These are phyloP conservation scores for Hippoglossus stenolepis DNA, from an alignment of 2,113 vertebrate genomes.

Conservation along the genomic window DNA sequence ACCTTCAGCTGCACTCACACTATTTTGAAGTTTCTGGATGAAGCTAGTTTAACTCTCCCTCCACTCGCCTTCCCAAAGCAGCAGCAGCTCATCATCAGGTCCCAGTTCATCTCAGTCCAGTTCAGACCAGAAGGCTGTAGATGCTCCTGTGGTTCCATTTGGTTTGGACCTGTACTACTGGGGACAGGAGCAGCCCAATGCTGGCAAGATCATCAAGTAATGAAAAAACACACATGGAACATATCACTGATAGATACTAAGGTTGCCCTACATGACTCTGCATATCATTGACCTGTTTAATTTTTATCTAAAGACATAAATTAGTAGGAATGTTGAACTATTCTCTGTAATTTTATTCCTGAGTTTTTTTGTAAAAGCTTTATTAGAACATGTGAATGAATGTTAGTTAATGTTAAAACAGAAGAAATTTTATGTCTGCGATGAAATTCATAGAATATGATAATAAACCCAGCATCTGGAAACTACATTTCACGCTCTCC, in stretches of 20 bases:
- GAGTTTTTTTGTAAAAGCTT: too few relatives aligned
- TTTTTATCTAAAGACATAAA: too few relatives aligned
- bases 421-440: too few relatives aligned
- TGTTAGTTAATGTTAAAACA: too few relatives aligned
- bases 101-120: constrained; percentile 39
- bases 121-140: constrained; percentile 71
- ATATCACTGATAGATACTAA: background rate
- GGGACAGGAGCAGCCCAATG: constrained; percentile 88
- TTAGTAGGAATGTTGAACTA: too few relatives aligned
- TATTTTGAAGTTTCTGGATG: background rate
- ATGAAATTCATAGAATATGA: too few relatives aligned
- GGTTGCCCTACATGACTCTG: background rate
- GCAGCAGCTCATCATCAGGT: constrained; percentile 38
- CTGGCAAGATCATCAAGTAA: constrained; percentile 91
- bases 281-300: background rate
- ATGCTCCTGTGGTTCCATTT: constrained; percentile 89
- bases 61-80: constrained; percentile 22
- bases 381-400: too few relatives aligned
- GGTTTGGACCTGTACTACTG: constrained; percentile 93
- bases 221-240: background rate
- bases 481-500: background rate
- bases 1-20: background rate
- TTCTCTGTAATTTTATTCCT: too few relatives aligned
- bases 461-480: too few relatives aligned
- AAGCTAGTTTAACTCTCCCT: constrained; percentile 35